Percentiles rank a stretch among this genome's conserved stretches.
phyloP scores from a whole-genome alignment of 2,113 vertebrate genomes.

The Plecotus auritus region DNA sequence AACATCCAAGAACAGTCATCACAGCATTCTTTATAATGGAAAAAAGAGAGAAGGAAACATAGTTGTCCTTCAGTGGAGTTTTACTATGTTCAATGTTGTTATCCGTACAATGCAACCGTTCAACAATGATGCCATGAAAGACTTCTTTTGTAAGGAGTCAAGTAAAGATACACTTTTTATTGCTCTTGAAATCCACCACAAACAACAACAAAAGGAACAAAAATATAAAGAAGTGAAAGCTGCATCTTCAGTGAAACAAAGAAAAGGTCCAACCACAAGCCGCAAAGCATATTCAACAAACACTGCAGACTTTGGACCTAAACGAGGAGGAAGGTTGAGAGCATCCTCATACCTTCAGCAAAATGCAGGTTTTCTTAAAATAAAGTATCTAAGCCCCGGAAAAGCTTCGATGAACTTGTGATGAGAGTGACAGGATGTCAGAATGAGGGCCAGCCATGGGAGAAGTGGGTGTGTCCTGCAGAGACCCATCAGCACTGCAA shows the following conservation, averaged over 20 bases:
- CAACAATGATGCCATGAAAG: neutral
- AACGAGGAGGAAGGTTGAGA: neutral
- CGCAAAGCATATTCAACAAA: neutral
- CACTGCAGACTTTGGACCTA: neutral
- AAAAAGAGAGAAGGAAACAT: neutral
- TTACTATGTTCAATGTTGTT: neutral
- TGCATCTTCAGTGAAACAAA: neutral
- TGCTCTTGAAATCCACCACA: neutral
- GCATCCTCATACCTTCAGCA: neutral
- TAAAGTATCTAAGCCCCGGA: rapidly evolving
- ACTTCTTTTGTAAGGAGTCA: slow-evolving; percentile 17
- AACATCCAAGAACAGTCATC: neutral
- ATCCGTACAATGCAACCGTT: neutral
- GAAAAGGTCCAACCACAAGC: neutral
- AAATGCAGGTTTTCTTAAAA: neutral
- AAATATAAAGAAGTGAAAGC: neutral
- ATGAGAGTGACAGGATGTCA: neutral
- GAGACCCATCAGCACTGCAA: neutral
- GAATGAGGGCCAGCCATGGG: neutral
- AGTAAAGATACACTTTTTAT: neutral
- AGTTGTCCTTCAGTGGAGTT: neutral
- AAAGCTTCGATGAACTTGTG: neutral
- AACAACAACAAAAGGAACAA: neutral
- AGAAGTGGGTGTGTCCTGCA: neutral
- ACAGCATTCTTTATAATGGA: neutral